Base-by-base conservation (phyloP, 1,140 invertebrate species). In the Lanistes nyassanus region DNA sequence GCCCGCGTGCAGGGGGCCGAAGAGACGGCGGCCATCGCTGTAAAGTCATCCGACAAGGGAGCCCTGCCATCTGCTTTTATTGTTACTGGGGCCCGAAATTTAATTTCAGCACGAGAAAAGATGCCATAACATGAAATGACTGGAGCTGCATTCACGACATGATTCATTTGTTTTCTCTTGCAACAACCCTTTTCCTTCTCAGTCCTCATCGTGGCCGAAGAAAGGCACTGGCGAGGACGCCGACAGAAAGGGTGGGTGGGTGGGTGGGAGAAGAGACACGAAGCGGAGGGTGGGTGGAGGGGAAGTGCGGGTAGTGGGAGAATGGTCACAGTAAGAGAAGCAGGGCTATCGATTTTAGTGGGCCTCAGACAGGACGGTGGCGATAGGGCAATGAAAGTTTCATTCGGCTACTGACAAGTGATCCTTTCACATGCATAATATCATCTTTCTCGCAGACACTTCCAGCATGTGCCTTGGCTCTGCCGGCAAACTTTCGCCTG, bases 131-230 rank as follows among this genome's bases (percentile, higher is more conserved):
- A 39, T 65, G 65, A 74, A 64, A 74, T 74, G 72, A 74, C 72
- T 65, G 39, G 72, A 64, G 29, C 55, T 39, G 37, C 62, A 74
- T 62, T 74, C 58, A 37, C 65, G 72, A 74, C 58, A 62, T 74
- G 72, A 74, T 74, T 74, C 72, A 74, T 74, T 74, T 74, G 72
- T 74, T 74, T 74, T 74, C 55, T 55, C 65, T 62, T 39, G 39
- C 31, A 37, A 74, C 37, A 42, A 36, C 34, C 19, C 37, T 62
- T 65, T 51, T 51, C 65, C 72, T 31, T 29, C 36, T 60, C 29
- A 65, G 58, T 64, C 37, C 42, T 74, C 51, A 74, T 70, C 42
- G 31, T 31, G 16, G 68, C 37, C 26, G 36, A 31, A n/a, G 47
- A 70, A 34, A 31, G 16, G 26, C 51, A 55, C 34, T 23, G 11